phyloP scores from a whole-genome alignment of 2,113 vertebrate species.

The Urocynchramus pylzowi region DNA sequence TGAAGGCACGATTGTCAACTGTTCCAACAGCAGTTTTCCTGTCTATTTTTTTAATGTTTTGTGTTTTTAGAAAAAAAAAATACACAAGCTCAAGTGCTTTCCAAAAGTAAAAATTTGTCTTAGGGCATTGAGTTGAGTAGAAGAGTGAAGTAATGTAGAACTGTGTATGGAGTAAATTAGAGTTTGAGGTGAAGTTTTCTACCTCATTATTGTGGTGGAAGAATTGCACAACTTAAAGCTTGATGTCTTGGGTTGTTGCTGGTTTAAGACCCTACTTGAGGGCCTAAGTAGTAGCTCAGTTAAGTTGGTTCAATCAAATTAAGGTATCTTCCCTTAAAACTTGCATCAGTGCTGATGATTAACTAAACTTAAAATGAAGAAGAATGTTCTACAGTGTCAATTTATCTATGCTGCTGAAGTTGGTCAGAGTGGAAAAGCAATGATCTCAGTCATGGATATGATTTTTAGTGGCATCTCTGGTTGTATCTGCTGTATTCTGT shows the following conservation, averaged over 20 bases:
- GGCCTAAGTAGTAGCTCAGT: neutral
- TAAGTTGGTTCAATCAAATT: neutral
- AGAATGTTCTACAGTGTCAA: neutral
- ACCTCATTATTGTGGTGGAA: neutral
- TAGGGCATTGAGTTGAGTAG: neutral
- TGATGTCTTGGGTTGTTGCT: neutral
- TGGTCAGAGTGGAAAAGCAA: neutral
- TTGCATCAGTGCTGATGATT: neutral
- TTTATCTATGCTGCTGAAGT: neutral
- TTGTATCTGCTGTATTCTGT: neutral
- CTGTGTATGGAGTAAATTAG: neutral
- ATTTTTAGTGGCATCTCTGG: neutral
- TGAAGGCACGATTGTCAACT: rapidly evolving
- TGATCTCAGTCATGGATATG: neutral
- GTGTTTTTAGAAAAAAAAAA: neutral
- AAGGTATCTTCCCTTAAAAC: neutral
- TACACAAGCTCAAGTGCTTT: neutral
- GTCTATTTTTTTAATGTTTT: neutral
- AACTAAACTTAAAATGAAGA: neutral
- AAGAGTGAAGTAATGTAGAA: neutral
- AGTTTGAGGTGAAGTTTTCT: neutral
- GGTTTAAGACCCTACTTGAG: neutral
- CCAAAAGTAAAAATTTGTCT: neutral
- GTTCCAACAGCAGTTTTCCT: neutral
- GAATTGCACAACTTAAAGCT: neutral